Evolutionary conservation across 1,140 invertebrate genomes (phyloP).

Genomic region (Aphelenchoides besseyi): DNA sequence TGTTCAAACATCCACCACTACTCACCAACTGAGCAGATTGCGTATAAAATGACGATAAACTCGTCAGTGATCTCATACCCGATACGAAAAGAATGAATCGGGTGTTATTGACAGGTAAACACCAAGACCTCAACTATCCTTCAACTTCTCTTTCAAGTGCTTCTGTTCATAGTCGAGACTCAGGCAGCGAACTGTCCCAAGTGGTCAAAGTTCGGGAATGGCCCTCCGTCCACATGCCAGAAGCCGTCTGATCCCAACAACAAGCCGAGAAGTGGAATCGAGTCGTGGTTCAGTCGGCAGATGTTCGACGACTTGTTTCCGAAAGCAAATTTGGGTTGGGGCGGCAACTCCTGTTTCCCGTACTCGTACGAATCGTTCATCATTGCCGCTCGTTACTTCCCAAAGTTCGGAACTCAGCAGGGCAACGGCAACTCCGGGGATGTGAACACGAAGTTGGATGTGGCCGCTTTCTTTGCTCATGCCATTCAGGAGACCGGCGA

Average conservation of each 20-base stretch:
- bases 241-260: constrained; percentile 43
- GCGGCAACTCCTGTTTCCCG: constrained; percentile 50
- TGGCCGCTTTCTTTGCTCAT: constrained; percentile 49
- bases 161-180: background rate
- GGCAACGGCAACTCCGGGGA: constrained; percentile 18
- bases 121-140: no score
- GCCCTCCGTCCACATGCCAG: background rate
- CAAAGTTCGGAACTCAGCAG: constrained; percentile 51
- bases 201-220: background rate
- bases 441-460: constrained; percentile 34
- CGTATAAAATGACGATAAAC: no score
- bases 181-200: background rate
- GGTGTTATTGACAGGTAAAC: no score
- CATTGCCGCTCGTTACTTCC: constrained; percentile 61
- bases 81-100: no score
- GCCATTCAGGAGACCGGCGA: constrained; percentile 51
- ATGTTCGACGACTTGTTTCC: constrained; percentile 58
- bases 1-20: no score
- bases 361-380: constrained; percentile 59
- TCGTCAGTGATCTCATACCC: no score
- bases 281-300: constrained; percentile 48
- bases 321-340: constrained; percentile 58
- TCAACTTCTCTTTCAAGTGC: no score
- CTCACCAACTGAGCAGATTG: no score
- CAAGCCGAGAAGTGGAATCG: constrained; percentile 28